Evolutionary conservation across 2,797 vertebrate species (phyloP).

Genomic region (Vireo griseus): DNA sequence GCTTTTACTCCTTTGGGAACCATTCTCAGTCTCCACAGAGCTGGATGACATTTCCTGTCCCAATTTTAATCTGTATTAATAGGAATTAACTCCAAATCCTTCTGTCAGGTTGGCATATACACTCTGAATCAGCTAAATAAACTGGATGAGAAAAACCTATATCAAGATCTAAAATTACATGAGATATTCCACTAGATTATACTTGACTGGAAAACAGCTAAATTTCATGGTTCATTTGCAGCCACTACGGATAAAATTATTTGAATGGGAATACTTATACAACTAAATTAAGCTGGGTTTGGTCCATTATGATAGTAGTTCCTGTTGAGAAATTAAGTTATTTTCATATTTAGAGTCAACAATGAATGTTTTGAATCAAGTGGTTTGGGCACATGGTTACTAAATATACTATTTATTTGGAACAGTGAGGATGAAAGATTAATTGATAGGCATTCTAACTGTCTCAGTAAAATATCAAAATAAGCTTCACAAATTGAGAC

Average conservation of each 20-base stretch:
- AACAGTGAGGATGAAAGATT: background rate
- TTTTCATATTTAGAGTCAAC: slow-evolving; percentile 6
- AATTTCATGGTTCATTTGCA: slow-evolving; percentile 50
- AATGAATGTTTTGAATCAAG: background rate
- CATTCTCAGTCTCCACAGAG: background rate
- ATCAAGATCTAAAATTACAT: background rate
- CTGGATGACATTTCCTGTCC: background rate
- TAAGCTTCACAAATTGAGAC: background rate
- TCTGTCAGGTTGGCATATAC: background rate
- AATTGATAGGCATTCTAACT: background rate
- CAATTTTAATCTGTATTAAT: background rate
- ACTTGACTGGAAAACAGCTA: slow-evolving; percentile 18
- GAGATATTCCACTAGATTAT: slow-evolving; percentile 2
- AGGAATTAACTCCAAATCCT: background rate
- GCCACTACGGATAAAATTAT: background rate
- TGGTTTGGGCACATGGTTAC: background rate
- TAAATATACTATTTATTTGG: background rate
- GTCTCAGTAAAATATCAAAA: background rate
- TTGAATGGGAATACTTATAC: slow-evolving; percentile 3
- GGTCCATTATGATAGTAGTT: background rate
- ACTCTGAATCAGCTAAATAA: background rate
- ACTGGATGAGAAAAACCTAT: background rate
- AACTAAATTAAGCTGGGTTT: slow-evolving; percentile 19
- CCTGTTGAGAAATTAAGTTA: background rate
- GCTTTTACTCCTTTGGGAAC: background rate